A percentile compares a stretch with the other conserved stretches of the same genome.
Evolutionary conservation across 2,888 invertebrate genomes (phyloP).

Genomic region (Dicycla oo): DNA sequence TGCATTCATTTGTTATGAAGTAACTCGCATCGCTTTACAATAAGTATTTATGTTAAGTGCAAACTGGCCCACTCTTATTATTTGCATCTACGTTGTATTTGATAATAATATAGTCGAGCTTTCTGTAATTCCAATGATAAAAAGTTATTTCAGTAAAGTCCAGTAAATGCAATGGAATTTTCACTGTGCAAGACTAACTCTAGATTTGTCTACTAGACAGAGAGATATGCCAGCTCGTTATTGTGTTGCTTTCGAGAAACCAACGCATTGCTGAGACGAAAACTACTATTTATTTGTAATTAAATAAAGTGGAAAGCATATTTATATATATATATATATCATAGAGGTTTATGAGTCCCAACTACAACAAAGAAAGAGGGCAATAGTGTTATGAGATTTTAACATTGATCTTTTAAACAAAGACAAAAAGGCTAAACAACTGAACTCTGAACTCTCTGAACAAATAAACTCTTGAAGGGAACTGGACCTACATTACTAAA

Average conservation of each 20-base stretch:
- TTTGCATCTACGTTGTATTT: neutral
- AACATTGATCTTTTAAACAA: too few relatives aligned
- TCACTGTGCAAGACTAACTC: slow-evolving; percentile 1
- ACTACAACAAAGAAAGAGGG: too few relatives aligned
- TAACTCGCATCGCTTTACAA: neutral
- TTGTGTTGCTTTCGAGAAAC: slow-evolving; percentile 14
- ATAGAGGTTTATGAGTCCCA: too few relatives aligned
- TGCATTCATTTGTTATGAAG: too few relatives aligned
- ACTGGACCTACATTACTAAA: slow-evolving; percentile 17
- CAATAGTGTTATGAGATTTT: too few relatives aligned
- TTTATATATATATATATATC: too few relatives aligned
- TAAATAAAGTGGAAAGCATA: slow-evolving; percentile 8
- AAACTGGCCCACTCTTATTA: neutral
- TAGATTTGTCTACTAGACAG: slow-evolving; percentile 1
- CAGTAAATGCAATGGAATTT: neutral
- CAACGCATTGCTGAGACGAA: neutral
- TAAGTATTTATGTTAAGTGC: neutral
- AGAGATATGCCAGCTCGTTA: slow-evolving; percentile 11
- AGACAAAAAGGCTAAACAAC: too few relatives aligned
- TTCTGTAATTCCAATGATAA: slow-evolving; percentile 13
- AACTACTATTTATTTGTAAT: slow-evolving; percentile 9
- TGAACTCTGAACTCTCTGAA: too few relatives aligned
- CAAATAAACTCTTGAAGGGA: too few relatives aligned
- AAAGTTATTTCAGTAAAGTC: neutral
- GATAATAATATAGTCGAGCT: neutral